Evolutionary conservation across 1,140 invertebrate species (phyloP), one percentile per base, ranked within the genome.

Genomic region (Lordiphosa clarofinis): DNA sequence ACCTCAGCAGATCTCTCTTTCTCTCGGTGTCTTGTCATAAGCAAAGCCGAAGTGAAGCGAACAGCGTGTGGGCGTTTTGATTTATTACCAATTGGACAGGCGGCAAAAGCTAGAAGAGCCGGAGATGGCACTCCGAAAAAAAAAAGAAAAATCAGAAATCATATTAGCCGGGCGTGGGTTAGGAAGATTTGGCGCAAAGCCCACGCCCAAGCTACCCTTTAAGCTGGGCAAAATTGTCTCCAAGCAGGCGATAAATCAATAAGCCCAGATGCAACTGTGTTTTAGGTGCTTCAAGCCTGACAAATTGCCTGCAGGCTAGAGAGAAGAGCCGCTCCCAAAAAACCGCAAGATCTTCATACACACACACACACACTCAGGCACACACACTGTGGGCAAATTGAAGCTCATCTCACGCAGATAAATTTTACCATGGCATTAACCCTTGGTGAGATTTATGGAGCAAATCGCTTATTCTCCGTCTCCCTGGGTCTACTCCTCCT

Each of bases 31-130:
- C 28, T 31, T 67, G 57, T 61, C 64, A 73, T 54, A 68, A 61
- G 53, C 36, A 61, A 43, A 42, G 31, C 36, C 19, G 48, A 28
- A 33, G 31, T 39, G 11, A 38, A 31, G 56, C 37, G 13, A 58
- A 56, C 43, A 49, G 53, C 56, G 73, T 73, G 78, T 84, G 79
- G 78, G 78, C 70, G 78, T 66, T 75, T 78, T 84, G 78, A 84
- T 84, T 84, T 84, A 84, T 84, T 78, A 69, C 73, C 78, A 84
- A 84, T 84, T 86, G 78, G 58, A 37, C 56, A 50, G 42, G 63
- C 64, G 33, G 40, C 42, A 33, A 19, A 40, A 46, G 33, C 15
- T 40, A 46, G 39, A 48, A 61, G 28, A 31, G 28, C 28, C 28
- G 28, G 28, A 31, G 43, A 54, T 64, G 64, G 49, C 54, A 57